A percentile compares a stretch with the other conserved stretches of the same genome.
These are phyloP conservation scores for Thysanoteuthis rhombus DNA, from an alignment of 2,888 invertebrate genomes.

Conservation along the genomic window DNA sequence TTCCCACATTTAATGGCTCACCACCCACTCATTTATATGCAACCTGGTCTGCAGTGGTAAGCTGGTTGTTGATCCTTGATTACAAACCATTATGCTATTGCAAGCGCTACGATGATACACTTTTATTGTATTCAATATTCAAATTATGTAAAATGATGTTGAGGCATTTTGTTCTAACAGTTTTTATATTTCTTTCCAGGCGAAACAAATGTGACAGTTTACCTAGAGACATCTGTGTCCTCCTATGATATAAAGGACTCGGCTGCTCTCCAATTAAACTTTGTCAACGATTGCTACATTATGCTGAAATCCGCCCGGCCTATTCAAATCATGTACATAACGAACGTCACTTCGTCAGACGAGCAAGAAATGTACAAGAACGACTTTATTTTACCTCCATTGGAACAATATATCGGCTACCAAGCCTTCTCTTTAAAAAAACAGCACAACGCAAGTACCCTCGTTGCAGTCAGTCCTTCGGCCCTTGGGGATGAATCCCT, in stretches of 20 bases:
- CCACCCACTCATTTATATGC: too few species aligned
- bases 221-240: conserved; percentile 27
- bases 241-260: conserved; percentile 19
- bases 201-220: conserved; percentile 31
- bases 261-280: conserved; percentile 32
- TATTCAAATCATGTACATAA: conserved; percentile 20
- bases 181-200: conserved; percentile 30
- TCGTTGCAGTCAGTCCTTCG: neutral
- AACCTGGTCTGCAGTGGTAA: too few species aligned
- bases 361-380: conserved; percentile 33
- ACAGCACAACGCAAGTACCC: conserved; percentile 37
- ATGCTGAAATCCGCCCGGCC: conserved; percentile 32
- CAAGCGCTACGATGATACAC: too few species aligned
- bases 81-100: too few species aligned
- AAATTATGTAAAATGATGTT: too few species aligned
- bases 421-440: conserved; percentile 35
- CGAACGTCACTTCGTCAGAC: conserved; percentile 16
- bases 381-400: conserved; percentile 41
- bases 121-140: neutral
- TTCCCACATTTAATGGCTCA: too few species aligned
- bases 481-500: neutral
- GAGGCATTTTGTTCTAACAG: neutral
- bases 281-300: conserved; percentile 34
- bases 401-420: conserved; percentile 43
- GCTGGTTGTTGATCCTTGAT: too few species aligned